These are phyloP conservation scores for Falco rusticolus DNA, from an alignment of 2,797 vertebrate species.

Conservation along the genomic window DNA sequence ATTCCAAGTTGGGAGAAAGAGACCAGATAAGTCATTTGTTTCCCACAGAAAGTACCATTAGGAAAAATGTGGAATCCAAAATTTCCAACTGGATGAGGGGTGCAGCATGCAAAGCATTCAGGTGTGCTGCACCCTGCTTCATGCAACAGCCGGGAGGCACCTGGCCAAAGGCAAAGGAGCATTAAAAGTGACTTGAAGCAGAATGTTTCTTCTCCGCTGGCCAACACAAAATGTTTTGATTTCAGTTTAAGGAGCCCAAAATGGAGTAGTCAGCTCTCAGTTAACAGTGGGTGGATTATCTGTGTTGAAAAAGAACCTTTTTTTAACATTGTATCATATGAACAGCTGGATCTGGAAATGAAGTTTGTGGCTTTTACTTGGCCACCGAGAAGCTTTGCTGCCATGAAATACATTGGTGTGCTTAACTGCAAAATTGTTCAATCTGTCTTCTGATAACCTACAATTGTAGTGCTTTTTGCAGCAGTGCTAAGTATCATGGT, in stretches of 20 bases:
- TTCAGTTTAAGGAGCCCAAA: background rate
- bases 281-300: background rate
- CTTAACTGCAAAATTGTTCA: background rate
- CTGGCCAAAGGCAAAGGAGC: background rate
- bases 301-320: background rate
- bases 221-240: background rate
- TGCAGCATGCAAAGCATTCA: background rate
- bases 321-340: background rate
- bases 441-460: background rate
- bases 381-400: background rate
- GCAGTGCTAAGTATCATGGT: background rate
- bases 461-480: background rate
- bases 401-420: background rate
- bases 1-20: background rate
- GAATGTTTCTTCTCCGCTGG: background rate
- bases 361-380: constrained; percentile 19
- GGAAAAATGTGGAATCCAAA: background rate
- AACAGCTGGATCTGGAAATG: constrained; percentile 16
- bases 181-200: background rate
- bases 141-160: background rate
- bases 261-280: background rate
- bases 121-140: background rate
- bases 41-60: background rate
- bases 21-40: background rate
- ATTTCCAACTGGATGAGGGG: background rate